Evolutionary conservation across 1,140 invertebrate genomes (phyloP), one percentile per base, ranked within the genome.

Genomic region (Drosophila truncata): DNA sequence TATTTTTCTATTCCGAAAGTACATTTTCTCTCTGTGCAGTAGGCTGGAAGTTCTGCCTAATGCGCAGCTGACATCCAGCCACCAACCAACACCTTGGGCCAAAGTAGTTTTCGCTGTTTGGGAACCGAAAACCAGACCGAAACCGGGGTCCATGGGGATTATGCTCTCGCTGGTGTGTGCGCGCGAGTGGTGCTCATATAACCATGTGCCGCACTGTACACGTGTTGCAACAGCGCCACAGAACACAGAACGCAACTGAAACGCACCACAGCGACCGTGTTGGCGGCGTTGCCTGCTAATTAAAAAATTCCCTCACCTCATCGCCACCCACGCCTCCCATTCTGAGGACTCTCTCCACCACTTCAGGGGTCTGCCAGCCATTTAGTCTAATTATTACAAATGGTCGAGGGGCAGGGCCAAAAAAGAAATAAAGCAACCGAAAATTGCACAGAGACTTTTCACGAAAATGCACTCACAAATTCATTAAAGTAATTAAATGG

Each of bases 91-190:
- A 85, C 85, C 81, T 90, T 85, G 82, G 69, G 18, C 85, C 85
- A 90, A 91, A 90, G 85, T 90, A 90, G 85, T 90, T 90, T 90
- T 90, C 75, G 85, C 70, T 88, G 85, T 88, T 83, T 83, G 63
- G 73, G 65, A 74, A 59, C 69, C 63, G 16, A 69, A 74, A 66
- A 72, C 61, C 62, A 58, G 50, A 77, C 65, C 57, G 20, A 73
- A 67, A 46, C 50, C 42, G 29, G 35, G 58, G 46, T 78, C 76
- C 84, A 54, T 66, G 74, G 85, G 80, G 74, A 88, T 76, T 87
- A 42, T 39, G 44, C 23, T 55, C 35, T 29, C 20, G 64, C 47
- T 31, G 39, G 25, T 18, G 52, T 37, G 46, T 37, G 55, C 42
- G 55, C 42, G 55, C 59, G 37, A 73, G 47, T 39, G 47, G 18